Evolutionary conservation across 2,113 vertebrate species (phyloP), one percentile per base, ranked within the genome.

Genomic region (Dolichotis patagonum): DNA sequence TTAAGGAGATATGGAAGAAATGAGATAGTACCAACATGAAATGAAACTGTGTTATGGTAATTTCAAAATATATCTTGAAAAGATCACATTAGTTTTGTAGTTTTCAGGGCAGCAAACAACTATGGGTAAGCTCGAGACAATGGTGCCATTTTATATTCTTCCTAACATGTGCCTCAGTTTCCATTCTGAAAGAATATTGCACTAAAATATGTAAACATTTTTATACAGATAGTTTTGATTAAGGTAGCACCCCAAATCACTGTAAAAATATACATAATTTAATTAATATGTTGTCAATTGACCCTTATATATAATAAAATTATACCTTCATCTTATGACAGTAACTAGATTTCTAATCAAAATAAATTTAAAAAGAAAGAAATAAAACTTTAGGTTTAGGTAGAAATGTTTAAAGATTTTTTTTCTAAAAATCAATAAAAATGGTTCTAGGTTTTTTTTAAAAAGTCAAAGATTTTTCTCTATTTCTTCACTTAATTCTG

Each of bases 201-300:
- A 65, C 12, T n/a, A 90, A 84, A 96, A 73, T 60, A 49, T 52
- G 0, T 90, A 52, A 94, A 89, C 67, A 9, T 78, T 93, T 93
- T 89, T 60, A 75, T 52, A 41, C 1, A 82, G 30, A n/a, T 86
- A 60, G 14, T 83, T 91, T 92, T 77, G 20, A 69, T 77, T 91
- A 91, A 77, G 14, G 19, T 81, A 2, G 41, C 4, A 77, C 69
- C 14, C 58, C 63, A 88, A 91, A 82, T 77, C 32, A 75, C 22
- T 81, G 67, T 9, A 17, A 69, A 19, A 69, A 69, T 69, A 38
- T n/a, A 38, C 35, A 69, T 69, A 69, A n/a, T 26, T 75, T 75
- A 73, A 73, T 73, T 71, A 73, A 11, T 38, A 35, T 75, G 26
- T 43, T 43, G 7, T 43, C 38, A 38, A 10, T 3, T 88, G 46